Evolutionary conservation across 1,140 invertebrate species (phyloP).

Genomic region (Andrena cerasifolii): DNA sequence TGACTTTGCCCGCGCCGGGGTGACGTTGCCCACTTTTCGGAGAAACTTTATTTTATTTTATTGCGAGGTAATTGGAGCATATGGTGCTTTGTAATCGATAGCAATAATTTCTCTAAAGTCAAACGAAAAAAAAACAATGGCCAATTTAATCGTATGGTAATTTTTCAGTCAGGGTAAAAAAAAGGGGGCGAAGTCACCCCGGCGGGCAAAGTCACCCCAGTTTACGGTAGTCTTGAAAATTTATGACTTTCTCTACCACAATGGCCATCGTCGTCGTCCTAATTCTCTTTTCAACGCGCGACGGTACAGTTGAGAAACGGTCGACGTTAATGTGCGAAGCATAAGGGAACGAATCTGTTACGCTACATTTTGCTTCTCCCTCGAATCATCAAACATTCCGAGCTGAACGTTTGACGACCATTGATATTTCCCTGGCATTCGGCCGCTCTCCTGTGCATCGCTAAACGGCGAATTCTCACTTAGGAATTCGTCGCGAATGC

Average conservation of each 20-base stretch:
- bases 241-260: neutral
- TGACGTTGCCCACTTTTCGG: no score
- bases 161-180: no score
- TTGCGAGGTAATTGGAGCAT: no score
- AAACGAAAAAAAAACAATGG: no score
- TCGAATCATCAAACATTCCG: conserved; percentile 18
- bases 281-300: conserved; percentile 1
- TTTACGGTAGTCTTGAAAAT: no score
- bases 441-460: conserved; percentile 51
- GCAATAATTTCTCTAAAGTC: no score
- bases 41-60: no score
- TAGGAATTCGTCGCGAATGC: conserved; percentile 58
- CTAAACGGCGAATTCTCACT: conserved; percentile 55
- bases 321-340: neutral
- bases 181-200: no score
- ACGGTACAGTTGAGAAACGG: conserved; percentile 13
- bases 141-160: no score
- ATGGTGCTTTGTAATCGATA: no score
- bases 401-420: conserved; percentile 35
- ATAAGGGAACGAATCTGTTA: neutral
- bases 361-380: conserved; percentile 15
- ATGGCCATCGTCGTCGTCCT: neutral
- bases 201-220: no score
- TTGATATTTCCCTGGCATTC: conserved; percentile 61
- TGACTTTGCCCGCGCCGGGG: no score